Evolutionary conservation across 2,888 invertebrate genomes (phyloP).

Genomic region (Melolontha melolontha): DNA sequence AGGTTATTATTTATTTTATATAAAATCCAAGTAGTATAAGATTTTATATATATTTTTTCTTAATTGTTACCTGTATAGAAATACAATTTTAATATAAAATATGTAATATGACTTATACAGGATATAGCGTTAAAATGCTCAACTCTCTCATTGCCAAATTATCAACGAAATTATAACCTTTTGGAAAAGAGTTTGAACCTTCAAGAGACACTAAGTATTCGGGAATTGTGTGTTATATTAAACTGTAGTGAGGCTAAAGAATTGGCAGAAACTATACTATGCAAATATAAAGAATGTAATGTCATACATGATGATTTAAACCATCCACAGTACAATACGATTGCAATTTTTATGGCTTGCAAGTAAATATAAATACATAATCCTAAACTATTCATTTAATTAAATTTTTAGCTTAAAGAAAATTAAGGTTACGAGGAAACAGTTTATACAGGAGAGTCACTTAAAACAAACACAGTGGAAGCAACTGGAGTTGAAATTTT

Average conservation of each 20-base stretch:
- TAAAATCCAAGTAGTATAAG: too few species aligned
- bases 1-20: too few species aligned
- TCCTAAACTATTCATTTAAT: not conserved
- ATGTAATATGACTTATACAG: slow-evolving; percentile 58
- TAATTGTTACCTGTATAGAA: too few species aligned
- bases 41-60: too few species aligned
- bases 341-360: slow-evolving; percentile 75
- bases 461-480: slow-evolving; percentile 73
- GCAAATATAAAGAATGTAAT: slow-evolving; percentile 67
- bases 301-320: slow-evolving; percentile 69
- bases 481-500: slow-evolving; percentile 72
- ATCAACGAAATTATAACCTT: slow-evolving; percentile 70
- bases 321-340: slow-evolving; percentile 75
- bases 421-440: slow-evolving; percentile 70
- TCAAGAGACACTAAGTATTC: slow-evolving; percentile 68
- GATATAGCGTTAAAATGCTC: slow-evolving; percentile 71
- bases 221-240: slow-evolving; percentile 71
- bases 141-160: slow-evolving; percentile 69
- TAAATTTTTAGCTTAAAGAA: slow-evolving; percentile 65
- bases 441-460: slow-evolving; percentile 70
- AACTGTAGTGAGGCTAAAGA: slow-evolving; percentile 66
- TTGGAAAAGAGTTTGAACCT: slow-evolving; percentile 73
- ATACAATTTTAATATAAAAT: too few species aligned
- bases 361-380: slow-evolving; percentile 63
- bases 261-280: slow-evolving; percentile 69